Evolutionary conservation across 2,797 vertebrate species (phyloP).

Genomic region (Synanceia verrucosa): DNA sequence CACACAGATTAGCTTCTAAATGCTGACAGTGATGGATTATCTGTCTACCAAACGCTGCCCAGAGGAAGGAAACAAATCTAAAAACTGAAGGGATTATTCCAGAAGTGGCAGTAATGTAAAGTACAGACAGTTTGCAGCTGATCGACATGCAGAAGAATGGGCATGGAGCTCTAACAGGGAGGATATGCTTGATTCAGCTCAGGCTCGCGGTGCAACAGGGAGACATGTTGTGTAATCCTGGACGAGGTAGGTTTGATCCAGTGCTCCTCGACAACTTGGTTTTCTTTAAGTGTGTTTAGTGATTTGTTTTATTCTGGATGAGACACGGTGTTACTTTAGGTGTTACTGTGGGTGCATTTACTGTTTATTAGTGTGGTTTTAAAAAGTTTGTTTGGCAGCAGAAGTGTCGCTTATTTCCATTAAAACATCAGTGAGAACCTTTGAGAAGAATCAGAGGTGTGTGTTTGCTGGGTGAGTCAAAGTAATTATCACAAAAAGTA

Average conservation of each 20-base stretch:
- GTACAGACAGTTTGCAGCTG: not conserved
- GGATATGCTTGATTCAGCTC: constrained; percentile 15
- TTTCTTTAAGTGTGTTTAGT: constrained; percentile 3
- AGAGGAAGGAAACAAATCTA: not conserved
- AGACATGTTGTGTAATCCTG: constrained; percentile 14
- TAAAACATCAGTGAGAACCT: constrained; percentile 14
- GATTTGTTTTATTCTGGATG: not conserved
- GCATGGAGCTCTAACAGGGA: constrained; percentile 13
- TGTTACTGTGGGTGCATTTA: constrained; percentile 4
- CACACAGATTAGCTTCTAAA: no score
- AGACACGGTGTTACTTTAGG: not conserved
- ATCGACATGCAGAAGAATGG: constrained; percentile 6
- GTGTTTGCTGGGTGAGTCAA: constrained; percentile 23
- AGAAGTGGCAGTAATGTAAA: not conserved
- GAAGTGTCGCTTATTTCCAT: constrained; percentile 31
- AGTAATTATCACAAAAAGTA: constrained; percentile 43
- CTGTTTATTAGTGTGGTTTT: not conserved
- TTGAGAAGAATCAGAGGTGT: constrained; percentile 13
- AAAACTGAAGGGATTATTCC: not conserved
- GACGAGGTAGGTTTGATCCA: constrained; percentile 57
- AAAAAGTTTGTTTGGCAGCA: constrained; percentile 14
- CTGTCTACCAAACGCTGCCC: not conserved
- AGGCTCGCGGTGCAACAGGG: constrained; percentile 22
- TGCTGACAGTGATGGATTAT: not conserved
- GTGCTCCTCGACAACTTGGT: constrained; percentile 35